A percentile compares a stretch with the other conserved stretches of the same genome.
Evolutionary conservation across 2,113 vertebrate species (phyloP).

Genomic region (Morone chrysops): DNA sequence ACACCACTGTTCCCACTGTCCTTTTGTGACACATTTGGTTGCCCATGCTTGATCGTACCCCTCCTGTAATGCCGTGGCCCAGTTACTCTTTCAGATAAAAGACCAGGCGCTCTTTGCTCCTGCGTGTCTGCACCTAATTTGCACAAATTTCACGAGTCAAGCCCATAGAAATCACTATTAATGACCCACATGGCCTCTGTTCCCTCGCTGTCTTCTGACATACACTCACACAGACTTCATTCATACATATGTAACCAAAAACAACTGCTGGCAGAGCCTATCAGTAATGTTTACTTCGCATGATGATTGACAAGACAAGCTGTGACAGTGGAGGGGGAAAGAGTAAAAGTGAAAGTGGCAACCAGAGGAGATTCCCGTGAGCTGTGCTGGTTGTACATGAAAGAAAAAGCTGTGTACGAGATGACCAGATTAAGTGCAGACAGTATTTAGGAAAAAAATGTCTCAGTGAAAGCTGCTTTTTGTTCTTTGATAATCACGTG

Average conservation of each 20-base stretch:
- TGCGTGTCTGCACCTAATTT: conserved; percentile 13
- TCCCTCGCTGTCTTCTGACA: conserved; percentile 1
- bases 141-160: conserved; percentile 44
- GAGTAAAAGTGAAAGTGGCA: not conserved
- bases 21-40: not conserved
- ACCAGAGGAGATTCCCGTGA: conserved; percentile 5
- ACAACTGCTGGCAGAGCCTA: conserved; percentile 47
- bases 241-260: conserved; percentile 43
- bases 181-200: conserved; percentile 40
- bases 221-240: conserved; percentile 34
- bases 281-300: conserved; percentile 38
- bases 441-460: not conserved
- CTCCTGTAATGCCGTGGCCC: conserved; percentile 35
- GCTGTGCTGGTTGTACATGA: not conserved
- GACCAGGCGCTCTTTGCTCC: not conserved
- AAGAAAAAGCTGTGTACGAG: not conserved
- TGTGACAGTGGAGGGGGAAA: not conserved
- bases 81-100: conserved; percentile 48
- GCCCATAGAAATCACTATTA: conserved; percentile 27
- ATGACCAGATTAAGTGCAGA: not conserved
- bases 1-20: conserved; percentile 19
- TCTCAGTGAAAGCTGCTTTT: conserved; percentile 3
- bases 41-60: conserved; percentile 9
- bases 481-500: not conserved
- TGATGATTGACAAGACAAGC: conserved; percentile 28